These are phyloP conservation scores for Zeus faber DNA, from an alignment of 2,113 vertebrate genomes.

Conservation along the genomic window DNA sequence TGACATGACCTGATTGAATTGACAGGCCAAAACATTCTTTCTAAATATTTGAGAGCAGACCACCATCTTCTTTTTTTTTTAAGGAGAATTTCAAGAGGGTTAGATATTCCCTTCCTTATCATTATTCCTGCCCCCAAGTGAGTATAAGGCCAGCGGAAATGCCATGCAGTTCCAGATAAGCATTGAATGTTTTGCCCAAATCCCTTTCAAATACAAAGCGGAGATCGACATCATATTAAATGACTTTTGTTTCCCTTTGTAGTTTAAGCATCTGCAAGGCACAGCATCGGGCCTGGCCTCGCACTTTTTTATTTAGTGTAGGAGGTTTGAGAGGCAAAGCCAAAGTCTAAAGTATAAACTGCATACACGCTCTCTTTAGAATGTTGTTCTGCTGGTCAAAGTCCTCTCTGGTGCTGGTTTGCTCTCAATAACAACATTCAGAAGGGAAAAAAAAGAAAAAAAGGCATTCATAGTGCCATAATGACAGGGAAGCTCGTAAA, in stretches of 20 bases:
- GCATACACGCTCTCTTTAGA: too few relatives aligned
- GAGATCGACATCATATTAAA: slow-evolving; percentile 44
- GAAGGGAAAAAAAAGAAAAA: slow-evolving; percentile 22
- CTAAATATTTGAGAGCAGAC: slow-evolving; percentile 4
- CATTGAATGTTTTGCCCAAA: slow-evolving; percentile 28
- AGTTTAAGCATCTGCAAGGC: slow-evolving; percentile 28
- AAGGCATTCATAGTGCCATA: slow-evolving; percentile 39
- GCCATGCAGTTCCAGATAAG: slow-evolving; percentile 29
- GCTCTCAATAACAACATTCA: too few relatives aligned
- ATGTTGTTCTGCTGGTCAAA: too few relatives aligned
- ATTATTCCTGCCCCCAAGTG: slow-evolving; percentile 35
- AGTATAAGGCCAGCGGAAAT: slow-evolving; percentile 47
- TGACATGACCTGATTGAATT: too few relatives aligned
- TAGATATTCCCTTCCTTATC: slow-evolving; percentile 15
- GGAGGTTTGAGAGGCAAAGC: slow-evolving; percentile 7
- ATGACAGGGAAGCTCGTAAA: slow-evolving; percentile 52
- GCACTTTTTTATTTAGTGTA: slow-evolving; percentile 22
- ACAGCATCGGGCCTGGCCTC: slow-evolving; percentile 17
- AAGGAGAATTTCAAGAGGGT: slow-evolving; percentile 7
- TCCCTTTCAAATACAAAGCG: slow-evolving; percentile 29
- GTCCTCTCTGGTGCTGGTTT: too few relatives aligned
- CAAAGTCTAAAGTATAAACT: background rate
- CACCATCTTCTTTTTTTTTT: slow-evolving; percentile 6
- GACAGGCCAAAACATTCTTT: background rate
- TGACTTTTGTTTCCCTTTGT: slow-evolving; percentile 30